Evolutionary conservation across 2,888 invertebrate genomes (phyloP), one percentile per base, ranked within the genome.

Genomic region (Thera obeliscata): DNA sequence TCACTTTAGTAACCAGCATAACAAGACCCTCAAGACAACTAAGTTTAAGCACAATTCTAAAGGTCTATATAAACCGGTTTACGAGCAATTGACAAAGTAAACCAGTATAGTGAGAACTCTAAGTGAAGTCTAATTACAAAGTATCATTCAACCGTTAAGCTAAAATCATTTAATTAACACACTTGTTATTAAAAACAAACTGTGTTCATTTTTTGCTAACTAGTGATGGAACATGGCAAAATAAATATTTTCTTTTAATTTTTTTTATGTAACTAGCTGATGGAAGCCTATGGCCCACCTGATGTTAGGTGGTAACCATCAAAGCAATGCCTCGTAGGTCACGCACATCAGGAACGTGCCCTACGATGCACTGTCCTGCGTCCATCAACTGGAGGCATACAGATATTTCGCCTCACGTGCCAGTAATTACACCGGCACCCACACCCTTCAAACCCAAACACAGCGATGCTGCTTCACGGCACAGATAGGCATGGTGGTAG

Each of bases 81-180:
- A 2, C n/a, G 41, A 12, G 6, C 9, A 2, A 60, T 7, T 57
- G 35, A 46, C 36, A 60, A 0, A 43, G 7, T 9, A 1, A 60
- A 38, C 63, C 49, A 67, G 49, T 50, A 3, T 48, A 64, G 12
- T 41, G 2, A 48, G 60, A 65, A 35, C 56, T 49, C 33, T 36
- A 36, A 33, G 11, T 63, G 54, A 61, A 22, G 35, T 56, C 50
- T 69, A 65, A 69, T 65, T 69, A 65, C 41, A 50, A 54, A 56
- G 61, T 60, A 70, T 64, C 65, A 66, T 50, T 73, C 64, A 61
- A 63, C 71, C 71, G 72, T 75, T 71, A 68, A 62, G 65, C 56
- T 64, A 64, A 61, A 72, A 74, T 75, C 71, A 71, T 73, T 69
- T 71, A 74, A 75, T 75, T 75, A 75, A 70, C 74, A 73, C 75